These are phyloP conservation scores for Babyrousa celebensis DNA, from an alignment of 2,797 vertebrate species.

Conservation along the genomic window DNA sequence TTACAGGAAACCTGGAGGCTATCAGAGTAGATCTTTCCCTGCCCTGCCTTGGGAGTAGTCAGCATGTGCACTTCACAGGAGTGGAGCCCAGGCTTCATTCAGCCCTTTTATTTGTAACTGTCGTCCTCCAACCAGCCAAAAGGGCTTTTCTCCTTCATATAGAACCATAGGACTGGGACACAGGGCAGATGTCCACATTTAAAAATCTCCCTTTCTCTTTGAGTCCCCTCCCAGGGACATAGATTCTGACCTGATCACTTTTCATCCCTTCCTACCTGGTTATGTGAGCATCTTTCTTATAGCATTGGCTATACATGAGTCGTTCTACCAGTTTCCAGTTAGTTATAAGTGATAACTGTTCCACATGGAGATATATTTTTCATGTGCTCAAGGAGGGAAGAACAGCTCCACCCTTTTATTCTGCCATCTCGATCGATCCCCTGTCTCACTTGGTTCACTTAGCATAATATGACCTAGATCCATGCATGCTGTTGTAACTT, in stretches of 20 bases:
- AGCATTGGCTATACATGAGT: no score
- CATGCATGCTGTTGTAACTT: background rate
- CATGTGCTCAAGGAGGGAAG: background rate
- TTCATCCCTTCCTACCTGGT: background rate
- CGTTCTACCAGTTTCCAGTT: background rate
- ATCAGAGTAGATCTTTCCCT: background rate
- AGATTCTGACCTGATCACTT: background rate
- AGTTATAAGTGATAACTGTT: background rate
- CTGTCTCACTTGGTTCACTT: background rate
- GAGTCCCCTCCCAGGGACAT: background rate
- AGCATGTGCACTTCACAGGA: background rate
- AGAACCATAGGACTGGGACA: background rate
- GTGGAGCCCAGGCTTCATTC: background rate
- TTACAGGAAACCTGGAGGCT: background rate
- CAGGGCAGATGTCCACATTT: background rate
- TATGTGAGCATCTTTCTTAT: background rate
- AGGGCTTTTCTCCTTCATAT: background rate
- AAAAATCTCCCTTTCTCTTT: background rate
- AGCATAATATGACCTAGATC: background rate
- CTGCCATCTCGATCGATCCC: background rate
- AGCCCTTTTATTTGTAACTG: background rate
- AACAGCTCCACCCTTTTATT: background rate
- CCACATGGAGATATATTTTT: background rate
- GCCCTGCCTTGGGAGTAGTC: background rate
- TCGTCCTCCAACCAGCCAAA: background rate